Base-by-base conservation (phyloP, 1,140 invertebrate species). In the Heterodera carotae region DNA sequence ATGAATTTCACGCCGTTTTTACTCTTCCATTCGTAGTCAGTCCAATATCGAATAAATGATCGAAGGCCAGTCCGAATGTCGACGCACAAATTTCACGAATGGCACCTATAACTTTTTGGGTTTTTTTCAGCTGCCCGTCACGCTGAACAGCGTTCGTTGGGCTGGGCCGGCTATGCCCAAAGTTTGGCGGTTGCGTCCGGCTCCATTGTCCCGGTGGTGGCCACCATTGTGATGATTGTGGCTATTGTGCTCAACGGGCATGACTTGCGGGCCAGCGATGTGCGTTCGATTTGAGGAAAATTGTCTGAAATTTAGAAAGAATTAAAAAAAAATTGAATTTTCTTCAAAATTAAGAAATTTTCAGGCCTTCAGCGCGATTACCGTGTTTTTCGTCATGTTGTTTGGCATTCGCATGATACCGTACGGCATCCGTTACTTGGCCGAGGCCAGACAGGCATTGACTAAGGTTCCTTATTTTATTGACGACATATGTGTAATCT, bases 181-280 rank as follows among this genome's bases (percentile, higher is more conserved):
- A 91, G 91, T 83, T 82, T 92, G 25, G 91, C 90, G 78, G 89
- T 91, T 39, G 91, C 92, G 6, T 84, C 91, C 34, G 89, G 91
- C 53, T 89, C 91, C n/a, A 89, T 92, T 36, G 89, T 92, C 53
- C 91, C 92, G 18, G 39, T 69, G 60, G 78, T 79, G 25, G 88
- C 91, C 59, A 89, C 92, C 67, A 89, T 91, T 0, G 86, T 91
- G 56, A 92, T 91, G 2, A 91, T 93, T 81, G 85, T 92, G 25
- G 88, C 89, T n/a, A 90, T 92, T 79, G 89, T 92, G n/a, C 84
- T 88, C 25, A 87, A 89, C 33, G 91, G 91, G 43, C 88, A 90
- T 85, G 90, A 90, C 85, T 89, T 93, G 0, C 90, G 89, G 34
- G 89, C 91, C 31, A 89, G 91, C 33, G 90, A 92, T 89, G 92